These are phyloP conservation scores for Aquatica leii DNA, from an alignment of 2,888 invertebrate genomes.

Conservation along the genomic window DNA sequence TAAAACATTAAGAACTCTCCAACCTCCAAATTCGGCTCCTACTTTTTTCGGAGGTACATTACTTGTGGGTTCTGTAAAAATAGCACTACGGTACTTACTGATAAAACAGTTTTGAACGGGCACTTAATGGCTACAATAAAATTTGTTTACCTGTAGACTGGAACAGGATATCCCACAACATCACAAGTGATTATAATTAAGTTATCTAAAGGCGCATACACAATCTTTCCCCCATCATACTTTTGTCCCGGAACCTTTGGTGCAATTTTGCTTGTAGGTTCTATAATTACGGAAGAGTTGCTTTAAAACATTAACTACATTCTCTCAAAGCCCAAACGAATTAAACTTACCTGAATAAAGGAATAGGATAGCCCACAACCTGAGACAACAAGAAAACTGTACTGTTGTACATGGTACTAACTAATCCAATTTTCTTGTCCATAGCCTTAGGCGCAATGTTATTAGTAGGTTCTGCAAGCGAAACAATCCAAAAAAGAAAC, in stretches of 20 bases:
- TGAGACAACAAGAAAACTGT: conserved; percentile 66
- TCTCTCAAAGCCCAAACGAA: not conserved
- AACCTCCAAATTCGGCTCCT: conserved; percentile 65
- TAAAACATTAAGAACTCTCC: conserved; percentile 68
- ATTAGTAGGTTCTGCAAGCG: conserved; percentile 72
- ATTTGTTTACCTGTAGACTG: conserved; percentile 56
- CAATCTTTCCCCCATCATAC: conserved; percentile 20
- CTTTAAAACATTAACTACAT: not conserved
- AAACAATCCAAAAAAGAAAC: conserved; percentile 15
- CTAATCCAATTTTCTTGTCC: conserved; percentile 62
- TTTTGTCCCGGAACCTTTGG: conserved; percentile 58
- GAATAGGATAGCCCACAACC: conserved; percentile 74
- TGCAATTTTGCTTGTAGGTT: conserved; percentile 74
- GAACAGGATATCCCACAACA: conserved; percentile 59
- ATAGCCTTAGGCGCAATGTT: conserved; percentile 68
- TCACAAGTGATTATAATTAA: conserved; percentile 62
- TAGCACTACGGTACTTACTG: conserved; percentile 3
- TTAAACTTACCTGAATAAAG: conserved; percentile 74
- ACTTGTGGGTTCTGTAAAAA: conserved; percentile 66
- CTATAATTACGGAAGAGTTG: conserved; percentile 59
- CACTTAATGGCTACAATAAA: conserved; percentile 6
- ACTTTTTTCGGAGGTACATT: conserved; percentile 71
- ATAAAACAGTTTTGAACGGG: conserved; percentile 9
- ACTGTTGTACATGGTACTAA: conserved; percentile 61
- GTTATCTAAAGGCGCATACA: not conserved